Evolutionary conservation across 2,797 vertebrate genomes (phyloP).

Genomic region (Pipistrellus nathusii): DNA sequence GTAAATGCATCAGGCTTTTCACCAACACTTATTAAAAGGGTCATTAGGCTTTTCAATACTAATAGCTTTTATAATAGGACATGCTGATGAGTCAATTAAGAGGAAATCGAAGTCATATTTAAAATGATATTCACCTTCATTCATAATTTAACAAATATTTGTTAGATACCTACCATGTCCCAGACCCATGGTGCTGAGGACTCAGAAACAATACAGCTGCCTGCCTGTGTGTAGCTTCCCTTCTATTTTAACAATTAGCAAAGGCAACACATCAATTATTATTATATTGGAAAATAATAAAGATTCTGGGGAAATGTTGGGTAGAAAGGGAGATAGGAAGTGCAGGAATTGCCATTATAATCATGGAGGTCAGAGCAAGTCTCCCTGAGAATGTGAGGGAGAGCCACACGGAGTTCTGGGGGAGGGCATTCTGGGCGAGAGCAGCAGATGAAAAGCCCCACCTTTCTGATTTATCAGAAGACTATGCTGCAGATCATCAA

Average conservation of each 20-base stretch:
- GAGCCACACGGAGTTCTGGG: neutral
- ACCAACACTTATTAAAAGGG: constrained; percentile 66
- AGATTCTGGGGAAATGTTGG: neutral
- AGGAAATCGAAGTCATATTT: constrained; percentile 56
- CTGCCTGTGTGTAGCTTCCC: neutral
- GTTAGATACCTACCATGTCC: neutral
- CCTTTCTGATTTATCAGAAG: constrained; percentile 45
- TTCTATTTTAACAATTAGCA: neutral
- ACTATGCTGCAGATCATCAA: neutral
- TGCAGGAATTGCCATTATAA: neutral
- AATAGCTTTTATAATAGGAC: constrained; percentile 54
- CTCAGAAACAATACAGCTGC: neutral
- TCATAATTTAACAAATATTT: constrained; percentile 53
- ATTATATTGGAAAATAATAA: neutral
- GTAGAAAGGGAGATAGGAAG: neutral
- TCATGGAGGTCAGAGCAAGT: neutral
- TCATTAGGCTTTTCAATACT: constrained; percentile 65
- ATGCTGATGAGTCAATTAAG: constrained; percentile 54
- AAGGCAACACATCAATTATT: neutral
- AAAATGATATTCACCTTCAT: constrained; percentile 48
- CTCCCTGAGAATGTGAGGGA: neutral
- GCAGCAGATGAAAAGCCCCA: neutral
- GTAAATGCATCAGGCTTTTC: constrained; percentile 48
- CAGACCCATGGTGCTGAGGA: neutral
- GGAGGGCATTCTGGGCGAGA: neutral